Conservation (phyloP, 2,888 invertebrate species). For the Hoplodrina blanda region DNA sequence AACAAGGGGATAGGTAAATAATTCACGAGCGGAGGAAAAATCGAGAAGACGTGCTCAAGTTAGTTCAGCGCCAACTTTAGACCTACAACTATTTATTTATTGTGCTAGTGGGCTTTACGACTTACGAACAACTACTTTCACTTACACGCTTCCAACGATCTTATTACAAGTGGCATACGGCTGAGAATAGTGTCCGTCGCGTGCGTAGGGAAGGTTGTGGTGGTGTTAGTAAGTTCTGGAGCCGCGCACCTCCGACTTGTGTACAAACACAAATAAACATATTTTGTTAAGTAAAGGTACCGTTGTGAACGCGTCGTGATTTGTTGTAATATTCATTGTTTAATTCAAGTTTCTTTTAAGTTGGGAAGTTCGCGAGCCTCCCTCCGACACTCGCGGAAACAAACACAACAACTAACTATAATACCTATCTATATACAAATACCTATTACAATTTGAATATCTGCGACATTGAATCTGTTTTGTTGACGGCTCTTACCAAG, state of each 20-base stretch:
- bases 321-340: constrained; percentile 75
- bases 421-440: constrained; percentile 30
- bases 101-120: constrained; percentile 79
- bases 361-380: constrained; percentile 49
- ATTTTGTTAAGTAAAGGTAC: constrained; percentile 73
- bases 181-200: constrained; percentile 37
- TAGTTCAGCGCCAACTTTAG: constrained; percentile 76
- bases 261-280: constrained; percentile 78
- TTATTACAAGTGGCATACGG: constrained; percentile 53
- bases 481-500: constrained; percentile 42
- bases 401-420: constrained; percentile 41
- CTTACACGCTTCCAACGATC: constrained; percentile 24
- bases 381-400: constrained; percentile 34
- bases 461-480: constrained; percentile 50
- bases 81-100: constrained; percentile 86
- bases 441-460: constrained; percentile 49
- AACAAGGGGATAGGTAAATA: constrained; percentile 77
- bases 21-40: constrained; percentile 79
- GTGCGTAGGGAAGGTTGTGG: constrained; percentile 28
- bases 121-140: constrained; percentile 55
- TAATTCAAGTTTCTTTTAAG: constrained; percentile 67
- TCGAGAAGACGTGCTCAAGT: constrained; percentile 76
- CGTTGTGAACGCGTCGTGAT: constrained; percentile 69
- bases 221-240: constrained; percentile 69
- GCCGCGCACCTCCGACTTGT: constrained; percentile 67